A percentile compares a stretch with the other conserved stretches of the same genome.
These are phyloP conservation scores for Scolopax mira DNA, from an alignment of 2,113 vertebrate species.

Conservation along the genomic window DNA sequence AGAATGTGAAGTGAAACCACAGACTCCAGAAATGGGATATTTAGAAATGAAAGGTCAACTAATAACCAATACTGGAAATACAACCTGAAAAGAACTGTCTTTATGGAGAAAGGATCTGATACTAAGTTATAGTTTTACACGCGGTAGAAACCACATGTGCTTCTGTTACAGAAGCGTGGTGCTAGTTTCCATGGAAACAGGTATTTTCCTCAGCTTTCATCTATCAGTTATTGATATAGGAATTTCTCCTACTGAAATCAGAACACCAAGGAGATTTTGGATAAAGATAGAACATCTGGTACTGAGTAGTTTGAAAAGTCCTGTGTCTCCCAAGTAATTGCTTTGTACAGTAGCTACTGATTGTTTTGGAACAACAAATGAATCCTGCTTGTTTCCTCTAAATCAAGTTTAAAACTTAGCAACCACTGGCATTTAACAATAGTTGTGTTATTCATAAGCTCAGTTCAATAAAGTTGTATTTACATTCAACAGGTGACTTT, in stretches of 20 bases:
- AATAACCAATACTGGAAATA: neutral
- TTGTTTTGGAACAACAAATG: neutral
- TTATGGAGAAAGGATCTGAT: neutral
- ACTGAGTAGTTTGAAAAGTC: neutral
- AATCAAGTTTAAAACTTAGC: neutral
- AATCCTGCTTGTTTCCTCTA: neutral
- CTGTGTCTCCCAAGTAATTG: neutral
- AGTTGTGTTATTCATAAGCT: neutral
- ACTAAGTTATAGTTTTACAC: neutral
- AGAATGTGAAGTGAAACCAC: neutral
- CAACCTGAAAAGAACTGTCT: neutral
- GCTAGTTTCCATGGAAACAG: neutral
- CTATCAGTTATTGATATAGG: neutral
- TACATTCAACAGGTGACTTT: neutral
- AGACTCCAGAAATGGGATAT: neutral
- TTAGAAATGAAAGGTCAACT: neutral
- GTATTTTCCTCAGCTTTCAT: neutral
- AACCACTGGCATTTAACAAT: neutral
- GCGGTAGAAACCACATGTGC: neutral
- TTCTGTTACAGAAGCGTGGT: neutral
- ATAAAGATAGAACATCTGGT: neutral
- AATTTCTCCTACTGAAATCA: neutral
- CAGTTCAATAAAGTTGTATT: neutral
- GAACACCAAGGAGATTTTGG: neutral
- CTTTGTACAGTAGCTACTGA: neutral